Evolutionary conservation across 1,140 invertebrate species (phyloP).

Genomic region (Drosophila pallidifrons): DNA sequence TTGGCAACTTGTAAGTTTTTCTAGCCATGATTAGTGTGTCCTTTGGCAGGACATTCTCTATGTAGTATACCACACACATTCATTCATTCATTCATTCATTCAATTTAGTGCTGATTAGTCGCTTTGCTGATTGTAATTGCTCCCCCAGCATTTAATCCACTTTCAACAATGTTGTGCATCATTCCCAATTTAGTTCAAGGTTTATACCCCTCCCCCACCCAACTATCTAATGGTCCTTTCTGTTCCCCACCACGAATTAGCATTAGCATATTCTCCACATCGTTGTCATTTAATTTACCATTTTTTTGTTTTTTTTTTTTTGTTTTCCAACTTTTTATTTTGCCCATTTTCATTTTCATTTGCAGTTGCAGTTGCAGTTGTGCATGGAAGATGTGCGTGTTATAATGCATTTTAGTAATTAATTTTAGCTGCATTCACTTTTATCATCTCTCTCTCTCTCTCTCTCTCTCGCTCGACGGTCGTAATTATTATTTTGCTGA

Average conservation of each 20-base stretch:
- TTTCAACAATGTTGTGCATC: conserved; percentile 9
- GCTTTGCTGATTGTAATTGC: conserved; percentile 32
- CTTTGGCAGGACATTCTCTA: neutral
- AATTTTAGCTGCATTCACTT: conserved; percentile 68
- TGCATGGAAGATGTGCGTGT: conserved; percentile 49
- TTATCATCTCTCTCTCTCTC: conserved; percentile 3
- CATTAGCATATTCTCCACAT: conserved; percentile 44
- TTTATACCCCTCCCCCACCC: neutral
- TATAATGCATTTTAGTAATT: conserved; percentile 80
- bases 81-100: conserved; percentile 13
- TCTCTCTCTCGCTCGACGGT: conserved; percentile 12
- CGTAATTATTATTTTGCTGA: conserved; percentile 54
- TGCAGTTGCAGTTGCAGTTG: neutral
- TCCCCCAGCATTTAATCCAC: conserved; percentile 13
- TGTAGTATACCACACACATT: neutral
- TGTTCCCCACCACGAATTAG: conserved; percentile 53
- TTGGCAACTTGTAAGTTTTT: conserved; percentile 29
- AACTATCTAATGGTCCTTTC: conserved; percentile 29
- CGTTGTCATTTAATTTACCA: conserved; percentile 70
- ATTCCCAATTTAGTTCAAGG: conserved; percentile 53
- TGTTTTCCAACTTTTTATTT: neutral
- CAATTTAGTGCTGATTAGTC: conserved; percentile 30
- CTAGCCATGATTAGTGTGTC: conserved; percentile 17
- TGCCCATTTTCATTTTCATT: conserved; percentile 31
- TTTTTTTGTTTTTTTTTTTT: conserved; percentile 17